These are phyloP conservation scores for Noctuana brunneofusca DNA, from an alignment of 2,888 invertebrate species.

Conservation along the genomic window DNA sequence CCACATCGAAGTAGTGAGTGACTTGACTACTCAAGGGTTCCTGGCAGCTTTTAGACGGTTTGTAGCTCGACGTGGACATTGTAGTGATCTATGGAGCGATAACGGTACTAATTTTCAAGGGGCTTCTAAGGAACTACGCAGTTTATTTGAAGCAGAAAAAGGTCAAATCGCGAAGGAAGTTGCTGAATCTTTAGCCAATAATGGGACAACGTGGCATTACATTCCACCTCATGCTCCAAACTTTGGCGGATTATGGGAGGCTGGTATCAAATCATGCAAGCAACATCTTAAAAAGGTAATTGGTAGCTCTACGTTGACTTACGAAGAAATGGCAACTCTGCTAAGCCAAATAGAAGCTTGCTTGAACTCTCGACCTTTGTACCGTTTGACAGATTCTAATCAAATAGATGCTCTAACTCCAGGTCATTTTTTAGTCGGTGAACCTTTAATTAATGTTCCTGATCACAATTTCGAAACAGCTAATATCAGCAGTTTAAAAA, in stretches of 20 bases:
- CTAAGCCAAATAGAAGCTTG: neutral
- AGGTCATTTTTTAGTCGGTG: neutral
- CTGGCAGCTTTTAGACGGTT: neutral
- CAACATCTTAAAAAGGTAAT: neutral
- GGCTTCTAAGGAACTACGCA: neutral
- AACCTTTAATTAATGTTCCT: neutral
- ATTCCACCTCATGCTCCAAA: neutral
- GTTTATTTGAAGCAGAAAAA: neutral
- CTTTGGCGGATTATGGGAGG: neutral
- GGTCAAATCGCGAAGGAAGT: neutral
- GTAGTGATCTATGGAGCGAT: neutral
- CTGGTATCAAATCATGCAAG: neutral
- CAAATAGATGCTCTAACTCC: neutral
- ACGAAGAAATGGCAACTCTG: neutral
- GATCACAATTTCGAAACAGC: neutral
- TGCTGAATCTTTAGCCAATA: neutral
- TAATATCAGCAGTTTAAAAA: neutral
- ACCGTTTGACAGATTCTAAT: neutral
- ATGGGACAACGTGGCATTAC: neutral
- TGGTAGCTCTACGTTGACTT: neutral
- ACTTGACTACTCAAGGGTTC: neutral
- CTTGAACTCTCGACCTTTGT: neutral
- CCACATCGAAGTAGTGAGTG: neutral
- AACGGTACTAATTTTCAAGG: neutral
- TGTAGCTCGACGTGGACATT: neutral